These are phyloP conservation scores for Macquaria australasica DNA, from an alignment of 2,113 vertebrate species.

Conservation along the genomic window DNA sequence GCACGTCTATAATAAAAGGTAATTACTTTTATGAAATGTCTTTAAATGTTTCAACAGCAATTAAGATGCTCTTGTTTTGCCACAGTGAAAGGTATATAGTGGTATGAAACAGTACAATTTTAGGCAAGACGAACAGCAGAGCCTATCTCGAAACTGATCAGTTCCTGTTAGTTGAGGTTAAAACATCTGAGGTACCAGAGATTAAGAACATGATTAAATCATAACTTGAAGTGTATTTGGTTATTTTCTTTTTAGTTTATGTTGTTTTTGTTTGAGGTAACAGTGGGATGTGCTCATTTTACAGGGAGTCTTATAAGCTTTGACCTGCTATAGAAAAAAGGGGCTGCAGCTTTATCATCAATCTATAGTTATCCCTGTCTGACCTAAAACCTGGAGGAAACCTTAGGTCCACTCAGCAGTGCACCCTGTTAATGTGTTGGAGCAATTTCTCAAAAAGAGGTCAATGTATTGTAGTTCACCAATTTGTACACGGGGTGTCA, in stretches of 20 bases:
- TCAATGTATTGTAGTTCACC: slow-evolving; percentile 36
- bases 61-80: background rate
- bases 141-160: slow-evolving; percentile 29
- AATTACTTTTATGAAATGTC: background rate
- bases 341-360: background rate
- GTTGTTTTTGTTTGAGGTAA: background rate
- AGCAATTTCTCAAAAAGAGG: background rate
- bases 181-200: background rate
- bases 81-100: background rate
- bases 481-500: slow-evolving; percentile 38
- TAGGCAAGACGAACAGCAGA: slow-evolving; percentile 10
- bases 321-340: background rate
- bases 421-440: background rate
- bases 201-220: background rate
- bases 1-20: background rate
- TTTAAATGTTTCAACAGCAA: background rate
- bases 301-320: background rate
- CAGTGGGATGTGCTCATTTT: background rate
- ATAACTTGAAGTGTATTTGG: background rate
- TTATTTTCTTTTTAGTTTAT: background rate
- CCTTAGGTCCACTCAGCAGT: background rate
- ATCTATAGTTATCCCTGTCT: background rate
- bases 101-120: background rate
- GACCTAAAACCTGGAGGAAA: background rate
- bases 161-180: slow-evolving; percentile 54